Evolutionary conservation across 2,797 vertebrate genomes (phyloP).

Genomic region (Eospalax fontanierii): DNA sequence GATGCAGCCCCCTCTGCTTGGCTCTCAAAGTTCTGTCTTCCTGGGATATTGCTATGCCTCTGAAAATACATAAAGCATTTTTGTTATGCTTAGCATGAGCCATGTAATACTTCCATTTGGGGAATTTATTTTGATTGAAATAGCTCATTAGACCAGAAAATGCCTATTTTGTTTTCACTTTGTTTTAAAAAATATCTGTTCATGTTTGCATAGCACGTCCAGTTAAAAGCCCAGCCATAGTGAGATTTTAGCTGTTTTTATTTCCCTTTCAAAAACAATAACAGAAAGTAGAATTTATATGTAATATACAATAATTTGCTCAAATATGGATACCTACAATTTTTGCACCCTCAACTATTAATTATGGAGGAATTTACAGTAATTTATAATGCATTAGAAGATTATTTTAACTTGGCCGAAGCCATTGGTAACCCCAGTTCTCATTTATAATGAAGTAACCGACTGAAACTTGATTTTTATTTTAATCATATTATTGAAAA

Average conservation of each 20-base stretch:
- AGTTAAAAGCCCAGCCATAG: slow-evolving; percentile 75
- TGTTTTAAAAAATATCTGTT: slow-evolving; percentile 59
- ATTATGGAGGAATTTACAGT: slow-evolving; percentile 81
- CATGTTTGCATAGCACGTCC: slow-evolving; percentile 77
- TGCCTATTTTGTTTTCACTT: slow-evolving; percentile 82
- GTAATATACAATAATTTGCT: slow-evolving; percentile 76
- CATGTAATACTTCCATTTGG: slow-evolving; percentile 84
- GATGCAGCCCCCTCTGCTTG: slow-evolving; percentile 55
- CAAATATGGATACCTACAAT: slow-evolving; percentile 78
- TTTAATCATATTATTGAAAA: slow-evolving; percentile 86
- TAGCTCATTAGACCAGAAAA: slow-evolving; percentile 77
- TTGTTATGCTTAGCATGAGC: slow-evolving; percentile 76
- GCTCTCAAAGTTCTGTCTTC: slow-evolving; percentile 79
- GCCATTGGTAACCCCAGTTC: slow-evolving; percentile 70
- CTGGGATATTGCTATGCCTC: slow-evolving; percentile 66
- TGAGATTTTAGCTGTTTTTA: slow-evolving; percentile 67
- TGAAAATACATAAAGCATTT: slow-evolving; percentile 86
- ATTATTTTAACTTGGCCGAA: slow-evolving; percentile 81
- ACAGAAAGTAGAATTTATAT: slow-evolving; percentile 77
- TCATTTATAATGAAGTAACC: slow-evolving; percentile 84
- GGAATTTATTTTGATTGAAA: slow-evolving; percentile 88
- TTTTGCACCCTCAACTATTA: slow-evolving; percentile 82
- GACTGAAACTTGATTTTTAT: slow-evolving; percentile 78
- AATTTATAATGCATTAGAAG: slow-evolving; percentile 86
- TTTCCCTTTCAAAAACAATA: slow-evolving; percentile 79